A percentile compares a stretch with the other conserved stretches of the same genome.
phyloP scores from a whole-genome alignment of 2,888 invertebrate species.

The Operophtera brumata region DNA sequence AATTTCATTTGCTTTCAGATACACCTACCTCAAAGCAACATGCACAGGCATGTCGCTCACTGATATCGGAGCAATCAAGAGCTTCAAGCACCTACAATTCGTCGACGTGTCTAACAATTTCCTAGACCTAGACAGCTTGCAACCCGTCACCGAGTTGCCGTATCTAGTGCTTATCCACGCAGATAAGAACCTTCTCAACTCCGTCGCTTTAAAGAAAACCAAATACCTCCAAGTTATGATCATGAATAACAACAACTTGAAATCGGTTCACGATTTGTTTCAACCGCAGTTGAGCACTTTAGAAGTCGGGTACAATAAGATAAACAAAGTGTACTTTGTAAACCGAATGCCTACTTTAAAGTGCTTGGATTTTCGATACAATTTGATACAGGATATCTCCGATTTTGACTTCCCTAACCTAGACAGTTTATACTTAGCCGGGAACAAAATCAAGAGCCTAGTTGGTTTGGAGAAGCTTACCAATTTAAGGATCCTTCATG shows the following conservation, averaged over 20 bases:
- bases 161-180: conserved; percentile 80
- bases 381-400: conserved; percentile 66
- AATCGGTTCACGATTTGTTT: conserved; percentile 70
- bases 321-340: conserved; percentile 52
- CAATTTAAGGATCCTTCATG: conserved; percentile 85
- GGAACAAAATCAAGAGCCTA: conserved; percentile 85
- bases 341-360: conserved; percentile 63
- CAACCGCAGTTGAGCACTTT: conserved; percentile 80
- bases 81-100: conserved; percentile 79
- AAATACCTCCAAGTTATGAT: conserved; percentile 82
- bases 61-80: conserved; percentile 69
- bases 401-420: conserved; percentile 76
- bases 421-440: conserved; percentile 87
- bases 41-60: conserved; percentile 75
- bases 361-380: conserved; percentile 78
- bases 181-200: conserved; percentile 75
- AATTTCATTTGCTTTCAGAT: conserved; percentile 52
- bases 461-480: conserved; percentile 80
- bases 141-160: conserved; percentile 73
- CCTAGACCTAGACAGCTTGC: conserved; percentile 68
- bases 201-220: conserved; percentile 72
- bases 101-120: conserved; percentile 80
- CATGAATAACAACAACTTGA: conserved; percentile 77
- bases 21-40: conserved; percentile 80
- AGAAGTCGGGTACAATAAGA: conserved; percentile 76